phyloP scores from a whole-genome alignment of 2,113 vertebrate genomes.

The Phrynosoma blainvillii region DNA sequence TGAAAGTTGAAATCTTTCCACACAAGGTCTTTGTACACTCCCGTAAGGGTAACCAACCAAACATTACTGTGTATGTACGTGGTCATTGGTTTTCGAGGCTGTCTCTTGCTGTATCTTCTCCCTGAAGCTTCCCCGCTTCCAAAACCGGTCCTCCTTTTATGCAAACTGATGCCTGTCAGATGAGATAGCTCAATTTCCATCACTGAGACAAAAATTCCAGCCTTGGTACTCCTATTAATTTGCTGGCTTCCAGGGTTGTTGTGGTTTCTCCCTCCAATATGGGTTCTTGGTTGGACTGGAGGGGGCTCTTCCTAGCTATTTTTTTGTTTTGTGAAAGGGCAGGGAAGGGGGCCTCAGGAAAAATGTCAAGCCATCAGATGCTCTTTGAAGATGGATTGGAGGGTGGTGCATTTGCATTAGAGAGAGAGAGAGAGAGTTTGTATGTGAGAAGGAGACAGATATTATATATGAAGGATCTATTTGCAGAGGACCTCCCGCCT shows the following conservation, averaged over 20 bases:
- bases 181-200: constrained; percentile 21
- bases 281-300: not conserved
- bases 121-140: not conserved
- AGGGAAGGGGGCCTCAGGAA: no score
- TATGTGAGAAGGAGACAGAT: not conserved
- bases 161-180: constrained; percentile 40
- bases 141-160: constrained; percentile 3
- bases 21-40: no score
- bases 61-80: not conserved
- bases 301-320: not conserved
- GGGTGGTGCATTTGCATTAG: not conserved
- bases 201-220: not conserved
- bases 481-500: not conserved
- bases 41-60: not conserved
- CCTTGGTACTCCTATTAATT: not conserved
- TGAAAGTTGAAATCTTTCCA: not conserved
- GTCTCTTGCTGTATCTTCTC: not conserved
- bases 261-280: not conserved
- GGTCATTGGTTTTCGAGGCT: not conserved
- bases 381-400: not conserved
- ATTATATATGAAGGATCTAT: not conserved
- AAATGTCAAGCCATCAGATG: not conserved
- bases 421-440: not conserved
- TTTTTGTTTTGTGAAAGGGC: not conserved
- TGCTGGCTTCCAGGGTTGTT: not conserved